Base-by-base conservation (phyloP, 1,140 invertebrate species). In the Drosophila rufa region DNA sequence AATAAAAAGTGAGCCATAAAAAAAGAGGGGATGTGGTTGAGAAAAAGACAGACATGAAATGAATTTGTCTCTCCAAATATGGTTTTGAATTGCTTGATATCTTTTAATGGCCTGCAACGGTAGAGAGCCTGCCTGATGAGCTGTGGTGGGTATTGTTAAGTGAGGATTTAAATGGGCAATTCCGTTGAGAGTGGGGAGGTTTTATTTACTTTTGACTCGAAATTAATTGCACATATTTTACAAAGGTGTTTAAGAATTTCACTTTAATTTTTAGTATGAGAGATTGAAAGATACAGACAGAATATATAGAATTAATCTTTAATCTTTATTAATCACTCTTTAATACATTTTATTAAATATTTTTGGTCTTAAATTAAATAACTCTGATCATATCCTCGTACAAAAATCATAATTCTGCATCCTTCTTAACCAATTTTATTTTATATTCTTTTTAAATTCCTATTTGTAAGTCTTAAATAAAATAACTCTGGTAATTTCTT, bases 1-100 rank as follows among this genome's bases (percentile, higher is more conserved):
- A 76, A 76, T 53, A 60, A 67, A 75, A 53, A 68, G 73, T 53
- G 48, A 59, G 53, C 15, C 53, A 60, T 66, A 60, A 68, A 77
- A 68, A n/a, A n/a, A 17, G 22, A 17, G 27, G 25, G 36, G 1
- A 19, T 30, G 56, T 22, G 33, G 14, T 14, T 17, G 42, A 38
- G 9, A n/a, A 15, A 33, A n/a, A 74, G 70, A 61, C 36, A 89
- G 82, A 79, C 43, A 40, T 45, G 74, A 65, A 71, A 60, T 57
- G 68, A 76, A 68, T 79, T 83, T 79, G 45, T 56, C 36, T 62
- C 45, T 36, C 5, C 48, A 62, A 65, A 82, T 64, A 79, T 61
- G 30, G 11, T 53, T 56, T 55, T 69, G 56, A 78, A 85, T 82
- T 82, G 68, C 64, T 69, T 69, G 61, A 62, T 62, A 66, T 64